phyloP scores from a whole-genome alignment of 2,888 invertebrate genomes.

The Acrobasis suavella region DNA sequence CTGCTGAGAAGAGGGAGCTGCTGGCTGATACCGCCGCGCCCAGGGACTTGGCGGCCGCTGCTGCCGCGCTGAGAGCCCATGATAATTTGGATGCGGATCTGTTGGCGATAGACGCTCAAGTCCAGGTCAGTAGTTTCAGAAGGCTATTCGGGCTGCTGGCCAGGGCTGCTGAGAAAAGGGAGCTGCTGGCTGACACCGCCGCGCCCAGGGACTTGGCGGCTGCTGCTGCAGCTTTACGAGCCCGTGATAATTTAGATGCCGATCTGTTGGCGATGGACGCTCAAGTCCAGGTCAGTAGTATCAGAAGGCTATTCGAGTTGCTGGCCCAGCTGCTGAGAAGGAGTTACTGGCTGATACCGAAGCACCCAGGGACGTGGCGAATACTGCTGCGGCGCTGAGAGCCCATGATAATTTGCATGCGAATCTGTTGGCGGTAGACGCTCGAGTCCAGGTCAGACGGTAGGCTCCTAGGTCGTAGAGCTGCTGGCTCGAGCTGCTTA shows the following conservation, averaged over 20 bases:
- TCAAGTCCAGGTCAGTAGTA: constrained; percentile 86
- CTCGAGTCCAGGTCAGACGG: too few relatives aligned
- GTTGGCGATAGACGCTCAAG: constrained; percentile 91
- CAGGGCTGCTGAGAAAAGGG: constrained; percentile 93
- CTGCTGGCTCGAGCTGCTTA: too few relatives aligned
- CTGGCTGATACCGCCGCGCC: constrained; percentile 87
- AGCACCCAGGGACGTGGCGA: too few relatives aligned
- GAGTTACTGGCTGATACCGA: too few relatives aligned
- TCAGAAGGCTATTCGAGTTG: too few relatives aligned
- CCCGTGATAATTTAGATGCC: constrained; percentile 96
- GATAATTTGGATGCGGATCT: constrained; percentile 97
- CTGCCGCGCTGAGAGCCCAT: constrained; percentile 91
- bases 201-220: constrained; percentile 93
- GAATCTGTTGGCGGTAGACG: too few relatives aligned
- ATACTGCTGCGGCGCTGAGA: too few relatives aligned
- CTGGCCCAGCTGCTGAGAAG: too few relatives aligned
- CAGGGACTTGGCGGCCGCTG: constrained; percentile 92
- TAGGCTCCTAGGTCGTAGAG: too few relatives aligned
- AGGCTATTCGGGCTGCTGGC: constrained; percentile 94
- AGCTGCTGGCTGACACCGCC: constrained; percentile 94
- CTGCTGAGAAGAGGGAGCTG: constrained; percentile 92
- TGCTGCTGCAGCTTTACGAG: constrained; percentile 90
- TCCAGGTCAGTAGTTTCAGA: constrained; percentile 87
- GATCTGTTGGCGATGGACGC: constrained; percentile 93
- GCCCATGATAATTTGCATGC: too few relatives aligned